Conservation (phyloP, 2,113 vertebrate species). For the Narcine bancroftii region DNA sequence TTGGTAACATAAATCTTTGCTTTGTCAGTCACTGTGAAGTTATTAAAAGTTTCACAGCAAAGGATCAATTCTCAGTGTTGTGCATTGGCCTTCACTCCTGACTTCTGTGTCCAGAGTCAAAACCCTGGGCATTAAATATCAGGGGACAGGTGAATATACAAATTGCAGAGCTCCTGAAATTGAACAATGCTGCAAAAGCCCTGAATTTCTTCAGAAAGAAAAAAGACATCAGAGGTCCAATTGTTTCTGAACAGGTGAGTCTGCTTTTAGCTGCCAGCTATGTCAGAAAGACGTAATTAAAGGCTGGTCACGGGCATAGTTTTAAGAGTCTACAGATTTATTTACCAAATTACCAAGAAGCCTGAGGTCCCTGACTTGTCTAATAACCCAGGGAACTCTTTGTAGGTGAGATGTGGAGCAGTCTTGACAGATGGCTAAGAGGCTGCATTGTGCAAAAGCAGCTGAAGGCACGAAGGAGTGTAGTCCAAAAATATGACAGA, state of each 20-base stretch:
- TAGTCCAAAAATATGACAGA: not conserved
- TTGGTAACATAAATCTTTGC: not conserved
- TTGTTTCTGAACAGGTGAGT: not conserved
- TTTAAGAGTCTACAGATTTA: conserved; percentile 31
- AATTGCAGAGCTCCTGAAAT: not conserved
- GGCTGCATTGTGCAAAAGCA: not conserved
- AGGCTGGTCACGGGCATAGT: too few species aligned
- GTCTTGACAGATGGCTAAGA: conserved; percentile 22
- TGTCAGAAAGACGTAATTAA: conserved; percentile 11
- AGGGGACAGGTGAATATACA: conserved; percentile 13
- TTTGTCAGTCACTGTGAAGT: not conserved
- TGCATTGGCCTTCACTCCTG: not conserved
- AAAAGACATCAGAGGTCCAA: not conserved
- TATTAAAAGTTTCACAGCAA: not conserved
- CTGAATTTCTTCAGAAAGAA: not conserved
- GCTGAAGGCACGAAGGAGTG: not conserved
- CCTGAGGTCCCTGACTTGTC: not conserved
- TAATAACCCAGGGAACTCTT: conserved; percentile 23
- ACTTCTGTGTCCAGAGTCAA: not conserved
- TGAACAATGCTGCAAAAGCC: not conserved
- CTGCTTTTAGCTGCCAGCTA: not conserved
- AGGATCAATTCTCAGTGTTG: not conserved
- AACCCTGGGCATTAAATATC: not conserved
- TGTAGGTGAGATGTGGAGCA: not conserved
- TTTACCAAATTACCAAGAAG: conserved; percentile 27